These are phyloP conservation scores for Drosophila atripex DNA, from an alignment of 2,888 invertebrate genomes.

Conservation along the genomic window DNA sequence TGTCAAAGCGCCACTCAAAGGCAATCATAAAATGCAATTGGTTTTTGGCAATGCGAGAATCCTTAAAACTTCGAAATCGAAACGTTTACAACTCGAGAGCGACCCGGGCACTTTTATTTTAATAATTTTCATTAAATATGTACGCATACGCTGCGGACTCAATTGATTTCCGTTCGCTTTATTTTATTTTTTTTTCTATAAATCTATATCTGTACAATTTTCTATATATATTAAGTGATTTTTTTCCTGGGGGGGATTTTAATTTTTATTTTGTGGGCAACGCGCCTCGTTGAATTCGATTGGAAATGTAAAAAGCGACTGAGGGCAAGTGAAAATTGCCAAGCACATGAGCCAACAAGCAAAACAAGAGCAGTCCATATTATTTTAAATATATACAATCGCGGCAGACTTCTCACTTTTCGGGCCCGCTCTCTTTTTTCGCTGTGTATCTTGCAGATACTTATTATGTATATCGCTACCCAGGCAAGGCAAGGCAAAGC, in stretches of 20 bases:
- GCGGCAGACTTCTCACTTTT: slow-evolving; percentile 13
- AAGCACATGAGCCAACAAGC: slow-evolving; percentile 61
- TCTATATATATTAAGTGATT: slow-evolving; percentile 12
- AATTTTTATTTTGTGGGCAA: slow-evolving; percentile 48
- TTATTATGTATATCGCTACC: slow-evolving; percentile 25
- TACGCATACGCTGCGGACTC: neutral
- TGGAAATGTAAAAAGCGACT: slow-evolving; percentile 82
- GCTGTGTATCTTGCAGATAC: slow-evolving; percentile 44
- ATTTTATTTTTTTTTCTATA: slow-evolving; percentile 8
- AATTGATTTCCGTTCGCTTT: slow-evolving; percentile 24
- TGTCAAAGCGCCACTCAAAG: slow-evolving; percentile 62
- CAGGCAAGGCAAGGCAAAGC: neutral
- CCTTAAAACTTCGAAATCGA: slow-evolving; percentile 30
- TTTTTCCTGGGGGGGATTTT: slow-evolving; percentile 8
- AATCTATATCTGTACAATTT: slow-evolving; percentile 23
- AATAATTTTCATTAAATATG: slow-evolving; percentile 42
- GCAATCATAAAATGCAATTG: slow-evolving; percentile 79
- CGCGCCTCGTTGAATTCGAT: slow-evolving; percentile 77
- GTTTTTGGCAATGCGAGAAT: slow-evolving; percentile 52
- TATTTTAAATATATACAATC: slow-evolving; percentile 77
- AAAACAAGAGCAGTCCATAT: slow-evolving; percentile 63
- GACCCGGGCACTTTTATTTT: slow-evolving; percentile 6
- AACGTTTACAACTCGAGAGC: slow-evolving; percentile 26
- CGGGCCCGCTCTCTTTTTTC: slow-evolving; percentile 20
- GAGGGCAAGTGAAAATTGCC: slow-evolving; percentile 75